phyloP scores from a whole-genome alignment of 2,113 vertebrate genomes.

The Rhinopithecus roxellana region DNA sequence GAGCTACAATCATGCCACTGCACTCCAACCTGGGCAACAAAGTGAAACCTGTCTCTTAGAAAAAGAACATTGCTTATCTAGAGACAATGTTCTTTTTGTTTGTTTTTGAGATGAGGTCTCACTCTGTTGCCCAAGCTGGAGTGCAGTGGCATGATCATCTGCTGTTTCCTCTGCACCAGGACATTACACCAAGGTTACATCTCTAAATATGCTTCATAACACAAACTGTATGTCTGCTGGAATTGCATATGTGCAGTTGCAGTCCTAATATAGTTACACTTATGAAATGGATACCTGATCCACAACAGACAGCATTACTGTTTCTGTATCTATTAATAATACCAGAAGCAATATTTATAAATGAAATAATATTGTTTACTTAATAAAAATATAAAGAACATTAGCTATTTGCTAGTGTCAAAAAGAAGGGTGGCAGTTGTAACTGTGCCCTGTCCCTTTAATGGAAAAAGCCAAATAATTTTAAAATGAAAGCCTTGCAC shows the following conservation, averaged over 20 bases:
- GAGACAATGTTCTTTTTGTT: background rate
- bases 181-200: background rate
- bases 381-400: background rate
- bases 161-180: too few species aligned
- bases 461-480: background rate
- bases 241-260: background rate
- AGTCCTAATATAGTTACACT: background rate
- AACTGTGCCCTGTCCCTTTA: background rate
- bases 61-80: background rate
- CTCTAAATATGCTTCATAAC: background rate
- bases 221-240: background rate
- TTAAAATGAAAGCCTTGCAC: background rate
- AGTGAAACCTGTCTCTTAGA: too few species aligned
- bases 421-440: background rate
- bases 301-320: background rate
- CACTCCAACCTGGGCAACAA: too few species aligned
- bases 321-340: slow-evolving; percentile 8
- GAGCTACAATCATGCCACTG: too few species aligned
- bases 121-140: too few species aligned
- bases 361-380: background rate
- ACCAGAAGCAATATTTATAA: background rate
- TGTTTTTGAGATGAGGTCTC: too few species aligned
- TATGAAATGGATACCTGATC: background rate
- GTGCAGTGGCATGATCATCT: too few species aligned
- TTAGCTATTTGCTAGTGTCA: background rate